Base-by-base conservation (phyloP, 2,797 vertebrate species). In the Taenioides sp. region DNA sequence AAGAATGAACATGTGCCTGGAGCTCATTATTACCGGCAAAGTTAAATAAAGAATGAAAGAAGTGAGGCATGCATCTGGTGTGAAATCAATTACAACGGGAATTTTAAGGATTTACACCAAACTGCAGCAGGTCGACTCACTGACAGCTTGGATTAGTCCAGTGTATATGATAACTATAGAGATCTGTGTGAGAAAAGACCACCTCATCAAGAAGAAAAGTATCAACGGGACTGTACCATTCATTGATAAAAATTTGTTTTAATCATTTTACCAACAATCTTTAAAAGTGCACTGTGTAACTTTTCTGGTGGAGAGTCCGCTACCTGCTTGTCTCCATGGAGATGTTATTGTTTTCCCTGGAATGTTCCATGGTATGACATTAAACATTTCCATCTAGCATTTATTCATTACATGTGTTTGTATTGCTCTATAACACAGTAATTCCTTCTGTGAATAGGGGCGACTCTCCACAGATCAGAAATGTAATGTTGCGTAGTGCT, bases 1-100 rank as follows among this genome's bases (percentile, higher is more conserved):
- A 52, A 63, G 60, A 52, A 25, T 50, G 34, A 67, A 52, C 49
- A 65, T 54, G 12, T 57, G n/a, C 31, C 43, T 31, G 65, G 17
- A 14, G 25, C 31, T 23, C 14, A 49, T 57, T 34, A 63, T 11
- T 0, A 0, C 3, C 17, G 17, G 17, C 4, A 25, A 10, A 40
- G 61, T 40, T 63, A 40, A 63, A 64, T n/a, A 43, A 37, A 47
- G 37, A 64, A 64, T 43, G 20, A 64, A 27, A 50, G 63, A 49
- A 50, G 28, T 67, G 28, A n/a, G 27, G 47, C 28, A 49, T 6
- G 18, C 65, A 54, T 52, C 27, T 28, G 49, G 65, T 31, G 49
- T 54, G 7, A 57, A 68, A 66, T 37, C 10, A 63, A 25, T 9
- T 49, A 27, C 66, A 65, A 65, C 17, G 0, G 1, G 49, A 75